phyloP scores from a whole-genome alignment of 1,140 invertebrate genomes.

The Drosophila nigromelanica region DNA sequence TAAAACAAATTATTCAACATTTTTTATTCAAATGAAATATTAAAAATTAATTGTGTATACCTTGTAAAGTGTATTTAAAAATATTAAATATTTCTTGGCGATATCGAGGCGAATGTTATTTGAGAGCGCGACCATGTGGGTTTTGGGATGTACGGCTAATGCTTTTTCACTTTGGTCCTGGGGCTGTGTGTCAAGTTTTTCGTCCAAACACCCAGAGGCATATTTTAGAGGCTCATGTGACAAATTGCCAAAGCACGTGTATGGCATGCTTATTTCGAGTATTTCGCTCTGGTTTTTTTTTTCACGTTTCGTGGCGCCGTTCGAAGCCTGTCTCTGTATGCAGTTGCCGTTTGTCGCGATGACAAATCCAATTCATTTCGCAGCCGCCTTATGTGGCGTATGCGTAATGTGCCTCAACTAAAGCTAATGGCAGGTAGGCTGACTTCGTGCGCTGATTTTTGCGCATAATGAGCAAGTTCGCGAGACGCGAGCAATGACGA shows the following conservation, averaged over 20 bases:
- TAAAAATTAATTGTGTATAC: too few relatives aligned
- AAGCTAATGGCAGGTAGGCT: slow-evolving; percentile 54
- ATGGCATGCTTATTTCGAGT: slow-evolving; percentile 72
- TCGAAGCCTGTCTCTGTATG: slow-evolving; percentile 2
- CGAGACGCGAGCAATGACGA: slow-evolving; percentile 29
- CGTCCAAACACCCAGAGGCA: slow-evolving; percentile 72
- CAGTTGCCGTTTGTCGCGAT: slow-evolving; percentile 51
- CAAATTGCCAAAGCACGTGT: slow-evolving; percentile 81
- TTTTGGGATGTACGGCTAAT: slow-evolving; percentile 43
- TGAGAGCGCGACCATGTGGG: slow-evolving; percentile 1
- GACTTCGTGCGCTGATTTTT: slow-evolving; percentile 47
- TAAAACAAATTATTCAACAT: background rate
- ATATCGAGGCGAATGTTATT: background rate
- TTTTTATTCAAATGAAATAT: background rate
- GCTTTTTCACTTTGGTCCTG: slow-evolving; percentile 46
- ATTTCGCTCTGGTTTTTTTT: slow-evolving; percentile 23
- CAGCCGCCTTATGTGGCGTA: slow-evolving; percentile 63
- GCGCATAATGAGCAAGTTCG: slow-evolving; percentile 29
- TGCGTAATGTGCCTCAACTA: slow-evolving; percentile 74
- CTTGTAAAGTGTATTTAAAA: too few relatives aligned
- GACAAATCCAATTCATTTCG: slow-evolving; percentile 80
- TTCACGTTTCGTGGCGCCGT: slow-evolving; percentile 19
- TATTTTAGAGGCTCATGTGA: slow-evolving; percentile 84
- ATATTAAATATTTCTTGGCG: background rate
- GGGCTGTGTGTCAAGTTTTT: slow-evolving; percentile 46